Evolutionary conservation across 2,113 vertebrate genomes (phyloP).

Genomic region (Rhynchomys soricoides): DNA sequence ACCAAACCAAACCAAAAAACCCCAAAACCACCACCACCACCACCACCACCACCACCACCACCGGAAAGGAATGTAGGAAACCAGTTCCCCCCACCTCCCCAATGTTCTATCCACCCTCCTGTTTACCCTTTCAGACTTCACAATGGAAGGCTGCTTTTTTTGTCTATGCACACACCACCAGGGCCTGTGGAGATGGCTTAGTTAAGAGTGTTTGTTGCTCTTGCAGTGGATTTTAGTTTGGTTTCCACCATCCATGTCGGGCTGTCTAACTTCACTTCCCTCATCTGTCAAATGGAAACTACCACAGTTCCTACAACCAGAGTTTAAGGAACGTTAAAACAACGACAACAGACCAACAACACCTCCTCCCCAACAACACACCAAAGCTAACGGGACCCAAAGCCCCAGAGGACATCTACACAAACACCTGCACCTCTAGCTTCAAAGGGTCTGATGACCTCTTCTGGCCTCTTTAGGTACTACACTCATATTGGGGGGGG

Average conservation of each 20-base stretch:
- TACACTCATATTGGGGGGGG: not conserved
- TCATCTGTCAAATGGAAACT: slow-evolving; percentile 19
- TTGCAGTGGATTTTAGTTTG: not conserved
- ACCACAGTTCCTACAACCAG: not conserved
- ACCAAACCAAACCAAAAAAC: too few species aligned
- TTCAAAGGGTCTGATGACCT: not conserved
- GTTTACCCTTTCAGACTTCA: slow-evolving; percentile 33
- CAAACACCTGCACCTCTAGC: not conserved
- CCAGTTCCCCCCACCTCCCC: not conserved
- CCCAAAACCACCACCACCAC: too few species aligned
- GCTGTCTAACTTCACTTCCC: not conserved
- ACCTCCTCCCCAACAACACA: too few species aligned
- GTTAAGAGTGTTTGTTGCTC: not conserved
- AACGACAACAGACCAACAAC: not conserved
- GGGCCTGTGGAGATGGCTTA: not conserved
- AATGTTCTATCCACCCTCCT: not conserved
- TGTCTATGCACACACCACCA: not conserved
- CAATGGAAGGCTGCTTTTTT: not conserved
- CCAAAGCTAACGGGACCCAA: not conserved
- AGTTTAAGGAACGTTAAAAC: slow-evolving; percentile 21
- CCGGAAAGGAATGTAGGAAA: not conserved
- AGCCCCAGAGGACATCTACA: not conserved
- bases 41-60: not conserved
- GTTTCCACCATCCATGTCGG: not conserved
- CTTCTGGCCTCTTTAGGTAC: not conserved